Evolutionary conservation across 2,113 vertebrate genomes (phyloP).

Genomic region (Panthera tigris): DNA sequence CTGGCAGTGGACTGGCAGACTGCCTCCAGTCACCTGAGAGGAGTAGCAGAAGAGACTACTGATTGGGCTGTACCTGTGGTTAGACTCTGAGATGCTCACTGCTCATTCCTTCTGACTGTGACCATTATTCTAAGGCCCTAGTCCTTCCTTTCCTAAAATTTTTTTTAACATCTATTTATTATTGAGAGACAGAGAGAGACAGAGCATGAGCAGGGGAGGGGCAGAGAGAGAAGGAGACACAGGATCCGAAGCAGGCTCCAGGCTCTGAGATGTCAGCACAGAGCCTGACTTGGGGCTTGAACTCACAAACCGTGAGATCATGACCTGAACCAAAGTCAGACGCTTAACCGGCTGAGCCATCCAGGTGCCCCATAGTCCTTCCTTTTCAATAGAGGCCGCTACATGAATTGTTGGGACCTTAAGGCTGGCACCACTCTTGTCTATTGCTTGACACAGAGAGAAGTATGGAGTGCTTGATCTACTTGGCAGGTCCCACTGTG

Average conservation of each 20-base stretch:
- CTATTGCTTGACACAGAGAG: not conserved
- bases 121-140: not conserved
- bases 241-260: too few species aligned
- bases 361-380: not conserved
- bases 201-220: too few species aligned
- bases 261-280: too few species aligned
- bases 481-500: not conserved
- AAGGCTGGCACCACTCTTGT: not conserved
- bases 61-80: not conserved
- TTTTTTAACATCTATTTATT: too few species aligned
- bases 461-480: not conserved
- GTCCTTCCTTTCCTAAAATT: not conserved
- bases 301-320: too few species aligned
- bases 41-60: not conserved
- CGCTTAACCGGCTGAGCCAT: too few species aligned
- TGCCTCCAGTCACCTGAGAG: not conserved
- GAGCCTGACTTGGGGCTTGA: too few species aligned
- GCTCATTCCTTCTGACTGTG: not conserved
- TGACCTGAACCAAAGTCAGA: too few species aligned
- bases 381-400: not conserved
- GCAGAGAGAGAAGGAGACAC: too few species aligned
- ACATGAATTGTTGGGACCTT: not conserved
- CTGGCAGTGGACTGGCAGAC: not conserved
- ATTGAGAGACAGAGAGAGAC: too few species aligned
- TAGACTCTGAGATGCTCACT: not conserved